Conservation (phyloP, 1,140 invertebrate species). For the Mercenaria mercenaria region DNA sequence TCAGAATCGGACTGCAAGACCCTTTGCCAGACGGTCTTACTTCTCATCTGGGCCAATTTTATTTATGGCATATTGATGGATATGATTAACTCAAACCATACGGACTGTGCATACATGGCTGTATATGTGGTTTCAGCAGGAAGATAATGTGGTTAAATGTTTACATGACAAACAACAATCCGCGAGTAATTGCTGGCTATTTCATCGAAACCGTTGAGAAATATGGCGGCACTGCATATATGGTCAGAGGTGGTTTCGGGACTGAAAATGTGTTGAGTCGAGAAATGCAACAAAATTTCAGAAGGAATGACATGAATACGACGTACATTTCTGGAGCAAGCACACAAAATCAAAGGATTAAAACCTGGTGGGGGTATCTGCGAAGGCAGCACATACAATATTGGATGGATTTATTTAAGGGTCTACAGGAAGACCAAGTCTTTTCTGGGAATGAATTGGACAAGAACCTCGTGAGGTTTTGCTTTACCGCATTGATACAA, state of each 20-base stretch:
- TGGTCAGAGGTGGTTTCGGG: neutral
- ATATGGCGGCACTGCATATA: neutral
- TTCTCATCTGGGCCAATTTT: constrained; percentile 74
- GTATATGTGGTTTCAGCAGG: constrained; percentile 81
- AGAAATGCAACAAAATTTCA: neutral
- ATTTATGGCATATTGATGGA: constrained; percentile 81
- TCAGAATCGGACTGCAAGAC: neutral
- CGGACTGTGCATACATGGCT: constrained; percentile 80
- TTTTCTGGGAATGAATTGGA: neutral
- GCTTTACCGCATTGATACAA: neutral
- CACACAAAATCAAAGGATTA: constrained; percentile 37
- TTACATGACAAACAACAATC: constrained; percentile 76
- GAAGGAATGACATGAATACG: neutral
- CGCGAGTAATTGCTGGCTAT: constrained; percentile 63
- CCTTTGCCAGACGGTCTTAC: constrained; percentile 67
- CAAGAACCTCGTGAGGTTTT: neutral
- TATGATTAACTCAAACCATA: constrained; percentile 83
- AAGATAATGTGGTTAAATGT: constrained; percentile 80
- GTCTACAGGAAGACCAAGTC: neutral
- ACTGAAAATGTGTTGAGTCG: neutral
- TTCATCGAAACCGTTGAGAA: neutral
- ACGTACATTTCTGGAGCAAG: neutral
- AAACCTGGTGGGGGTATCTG: constrained; percentile 38
- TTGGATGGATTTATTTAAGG: constrained; percentile 27
- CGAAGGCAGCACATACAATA: constrained; percentile 12